Conservation (phyloP, 2,888 invertebrate species). For the Eucera pruinosa region DNA sequence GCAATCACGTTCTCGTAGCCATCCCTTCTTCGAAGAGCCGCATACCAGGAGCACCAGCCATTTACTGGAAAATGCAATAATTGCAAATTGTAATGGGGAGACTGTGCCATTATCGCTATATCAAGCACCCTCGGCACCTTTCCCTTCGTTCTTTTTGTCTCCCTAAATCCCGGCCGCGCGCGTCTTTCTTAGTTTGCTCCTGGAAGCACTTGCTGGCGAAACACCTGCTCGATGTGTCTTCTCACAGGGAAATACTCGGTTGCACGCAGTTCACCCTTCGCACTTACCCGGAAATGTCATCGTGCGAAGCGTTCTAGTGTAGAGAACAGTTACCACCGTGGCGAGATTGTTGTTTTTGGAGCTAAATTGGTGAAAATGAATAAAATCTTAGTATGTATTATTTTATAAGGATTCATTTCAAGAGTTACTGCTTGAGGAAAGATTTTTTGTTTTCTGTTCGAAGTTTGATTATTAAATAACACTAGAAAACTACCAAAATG, state of each 20-base stretch:
- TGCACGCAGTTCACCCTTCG: neutral
- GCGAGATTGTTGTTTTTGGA: neutral
- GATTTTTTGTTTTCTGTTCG: too few species aligned
- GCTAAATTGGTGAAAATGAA: neutral
- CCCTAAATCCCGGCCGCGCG: constrained; percentile 23
- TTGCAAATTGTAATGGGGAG: constrained; percentile 82
- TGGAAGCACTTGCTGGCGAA: constrained; percentile 1
- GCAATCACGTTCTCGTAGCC: constrained; percentile 62
- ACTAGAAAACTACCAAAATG: too few species aligned
- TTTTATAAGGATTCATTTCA: too few species aligned
- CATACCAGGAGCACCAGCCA: constrained; percentile 62
- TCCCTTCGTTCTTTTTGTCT: constrained; percentile 43
- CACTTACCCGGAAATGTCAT: constrained; percentile 13
- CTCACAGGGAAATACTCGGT: neutral
- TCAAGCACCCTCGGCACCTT: constrained; percentile 64
- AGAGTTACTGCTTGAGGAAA: too few species aligned
- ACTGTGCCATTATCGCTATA: constrained; percentile 78
- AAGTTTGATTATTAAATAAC: too few species aligned
- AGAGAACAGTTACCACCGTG: neutral
- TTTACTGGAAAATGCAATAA: constrained; percentile 82
- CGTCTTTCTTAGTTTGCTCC: constrained; percentile 4
- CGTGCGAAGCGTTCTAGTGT: constrained; percentile 19
- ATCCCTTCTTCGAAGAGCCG: constrained; percentile 48
- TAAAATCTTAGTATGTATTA: neutral
- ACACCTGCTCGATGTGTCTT: neutral